Conservation (phyloP, 1,140 invertebrate species). For the Trinorchestia longiramus region DNA sequence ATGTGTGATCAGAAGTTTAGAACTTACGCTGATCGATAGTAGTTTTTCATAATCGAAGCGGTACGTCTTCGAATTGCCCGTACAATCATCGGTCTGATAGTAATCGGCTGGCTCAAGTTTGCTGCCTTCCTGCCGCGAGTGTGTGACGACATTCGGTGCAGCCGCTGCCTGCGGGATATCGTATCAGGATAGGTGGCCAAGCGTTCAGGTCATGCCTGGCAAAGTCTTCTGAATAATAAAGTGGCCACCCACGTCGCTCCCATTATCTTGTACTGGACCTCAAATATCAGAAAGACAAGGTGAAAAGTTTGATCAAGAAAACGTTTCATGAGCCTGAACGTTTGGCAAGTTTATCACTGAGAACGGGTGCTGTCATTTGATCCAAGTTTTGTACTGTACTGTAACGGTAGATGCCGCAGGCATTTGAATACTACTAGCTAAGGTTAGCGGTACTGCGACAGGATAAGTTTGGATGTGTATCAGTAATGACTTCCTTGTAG, state of each 20-base stretch:
- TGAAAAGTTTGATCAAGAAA: neutral
- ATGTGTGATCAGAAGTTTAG: neutral
- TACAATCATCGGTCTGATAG: conserved; percentile 30
- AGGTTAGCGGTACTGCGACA: neutral
- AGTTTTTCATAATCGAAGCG: neutral
- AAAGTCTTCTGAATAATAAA: neutral
- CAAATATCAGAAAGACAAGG: neutral
- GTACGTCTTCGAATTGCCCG: conserved; percentile 7
- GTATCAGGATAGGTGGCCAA: neutral
- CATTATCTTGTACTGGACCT: neutral
- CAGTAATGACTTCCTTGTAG: neutral
- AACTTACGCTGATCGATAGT: neutral
- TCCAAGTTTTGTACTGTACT: neutral
- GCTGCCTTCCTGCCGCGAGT: conserved; percentile 6
- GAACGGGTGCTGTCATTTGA: neutral
- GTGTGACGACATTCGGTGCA: neutral
- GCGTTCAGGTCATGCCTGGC: neutral
- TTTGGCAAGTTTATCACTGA: neutral
- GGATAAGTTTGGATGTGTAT: neutral
- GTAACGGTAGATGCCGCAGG: neutral
- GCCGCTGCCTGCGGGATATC: neutral
- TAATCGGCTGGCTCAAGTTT: conserved; percentile 6
- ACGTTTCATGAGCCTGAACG: neutral
- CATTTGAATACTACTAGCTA: neutral
- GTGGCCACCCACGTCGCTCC: neutral